Conservation (phyloP, 2,888 invertebrate species). For the Noctua janthina region DNA sequence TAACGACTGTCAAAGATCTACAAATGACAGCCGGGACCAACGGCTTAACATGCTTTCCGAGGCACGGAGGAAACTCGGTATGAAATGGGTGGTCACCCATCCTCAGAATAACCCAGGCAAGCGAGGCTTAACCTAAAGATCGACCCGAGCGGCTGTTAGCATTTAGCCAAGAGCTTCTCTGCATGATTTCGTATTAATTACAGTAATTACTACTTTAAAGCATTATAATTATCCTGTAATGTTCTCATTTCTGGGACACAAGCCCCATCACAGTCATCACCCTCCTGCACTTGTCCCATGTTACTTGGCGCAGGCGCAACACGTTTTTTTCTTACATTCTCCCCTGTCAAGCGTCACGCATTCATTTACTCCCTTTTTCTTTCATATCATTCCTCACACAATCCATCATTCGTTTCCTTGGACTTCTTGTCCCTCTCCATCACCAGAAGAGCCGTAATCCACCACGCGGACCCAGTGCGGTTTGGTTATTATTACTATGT, state of each 20-base stretch:
- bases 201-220: neutral
- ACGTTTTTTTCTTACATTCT: neutral
- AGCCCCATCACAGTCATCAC: neutral
- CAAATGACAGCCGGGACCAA: no score
- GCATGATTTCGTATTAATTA: conserved; percentile 13
- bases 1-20: no score
- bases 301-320: no score
- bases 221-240: neutral
- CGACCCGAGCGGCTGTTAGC: no score
- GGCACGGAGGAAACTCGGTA: no score
- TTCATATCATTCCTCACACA: neutral
- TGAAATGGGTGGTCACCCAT: no score
- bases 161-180: neutral
- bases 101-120: no score
- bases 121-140: no score
- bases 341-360: neutral
- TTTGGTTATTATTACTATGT: neutral
- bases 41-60: no score
- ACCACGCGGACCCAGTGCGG: neutral
- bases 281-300: no score
- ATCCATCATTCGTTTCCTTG: no score
- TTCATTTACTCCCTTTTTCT: neutral
- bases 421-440: neutral
- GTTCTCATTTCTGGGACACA: neutral
- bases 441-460: neutral